A percentile compares a stretch with the other conserved stretches of the same genome.
Evolutionary conservation across 2,888 invertebrate species (phyloP).

Genomic region (Leptopilina myrica): DNA sequence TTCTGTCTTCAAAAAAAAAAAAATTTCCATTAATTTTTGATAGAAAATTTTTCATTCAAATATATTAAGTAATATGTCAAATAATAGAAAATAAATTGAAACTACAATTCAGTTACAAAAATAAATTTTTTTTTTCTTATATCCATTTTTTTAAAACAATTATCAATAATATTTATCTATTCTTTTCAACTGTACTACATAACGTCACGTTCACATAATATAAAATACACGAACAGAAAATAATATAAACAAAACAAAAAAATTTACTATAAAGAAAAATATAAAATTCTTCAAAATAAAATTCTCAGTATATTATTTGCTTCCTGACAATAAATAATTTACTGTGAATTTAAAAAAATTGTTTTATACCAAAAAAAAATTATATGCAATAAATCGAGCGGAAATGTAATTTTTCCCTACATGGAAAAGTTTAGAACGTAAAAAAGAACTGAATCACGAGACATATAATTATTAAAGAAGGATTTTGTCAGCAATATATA

Average conservation of each 20-base stretch:
- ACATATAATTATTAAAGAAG: neutral
- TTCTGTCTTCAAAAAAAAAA: neutral
- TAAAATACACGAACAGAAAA: neutral
- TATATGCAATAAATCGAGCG: neutral
- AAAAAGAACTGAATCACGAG: neutral
- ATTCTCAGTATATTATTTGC: neutral
- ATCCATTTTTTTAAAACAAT: too few relatives aligned
- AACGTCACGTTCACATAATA: too few relatives aligned
- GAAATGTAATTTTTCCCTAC: slow-evolving; percentile 2
- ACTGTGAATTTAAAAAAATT: slow-evolving; percentile 1
- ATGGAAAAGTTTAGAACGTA: neutral
- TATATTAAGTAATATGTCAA: too few relatives aligned
- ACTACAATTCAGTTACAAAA: too few relatives aligned
- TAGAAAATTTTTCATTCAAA: neutral
- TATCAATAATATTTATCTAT: too few relatives aligned
- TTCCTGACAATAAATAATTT: slow-evolving; percentile 19
- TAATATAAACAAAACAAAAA: neutral
- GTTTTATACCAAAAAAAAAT: neutral
- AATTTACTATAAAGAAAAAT: neutral
- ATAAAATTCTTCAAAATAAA: neutral
- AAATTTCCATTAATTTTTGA: neutral
- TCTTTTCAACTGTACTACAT: too few relatives aligned
- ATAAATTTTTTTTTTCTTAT: too few relatives aligned
- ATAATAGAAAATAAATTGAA: too few relatives aligned
- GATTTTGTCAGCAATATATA: neutral